phyloP scores from a whole-genome alignment of 2,888 invertebrate genomes.

The Agriopis leucophaearia region DNA sequence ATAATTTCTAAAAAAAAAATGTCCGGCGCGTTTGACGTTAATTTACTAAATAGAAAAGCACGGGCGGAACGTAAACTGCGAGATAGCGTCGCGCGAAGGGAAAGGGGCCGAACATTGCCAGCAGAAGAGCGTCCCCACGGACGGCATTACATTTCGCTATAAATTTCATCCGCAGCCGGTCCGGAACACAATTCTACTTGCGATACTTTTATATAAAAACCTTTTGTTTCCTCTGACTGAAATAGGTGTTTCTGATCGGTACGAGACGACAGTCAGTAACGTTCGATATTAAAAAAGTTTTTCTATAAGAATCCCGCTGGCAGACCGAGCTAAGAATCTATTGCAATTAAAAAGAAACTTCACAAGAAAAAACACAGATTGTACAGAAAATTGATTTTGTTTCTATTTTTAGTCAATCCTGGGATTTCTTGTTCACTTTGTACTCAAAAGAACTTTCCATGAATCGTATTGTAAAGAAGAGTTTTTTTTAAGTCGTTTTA shows the following conservation, averaged over 20 bases:
- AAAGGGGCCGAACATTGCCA: constrained; percentile 53
- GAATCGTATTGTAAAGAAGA: not conserved
- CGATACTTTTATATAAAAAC: constrained; percentile 73
- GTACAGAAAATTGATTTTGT: constrained; percentile 44
- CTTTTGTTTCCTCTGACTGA: constrained; percentile 72
- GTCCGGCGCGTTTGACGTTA: constrained; percentile 48
- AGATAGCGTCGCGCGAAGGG: constrained; percentile 58
- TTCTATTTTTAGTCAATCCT: constrained; percentile 28
- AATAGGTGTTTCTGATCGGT: constrained; percentile 76
- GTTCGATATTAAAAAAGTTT: constrained; percentile 84
- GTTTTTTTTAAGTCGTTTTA: not conserved
- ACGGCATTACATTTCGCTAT: constrained; percentile 72
- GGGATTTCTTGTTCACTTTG: constrained; percentile 7
- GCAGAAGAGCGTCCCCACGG: constrained; percentile 60
- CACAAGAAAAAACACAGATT: constrained; percentile 54
- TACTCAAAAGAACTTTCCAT: not conserved
- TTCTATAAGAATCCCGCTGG: constrained; percentile 66
- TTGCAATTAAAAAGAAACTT: constrained; percentile 68
- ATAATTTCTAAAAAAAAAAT: constrained; percentile 32
- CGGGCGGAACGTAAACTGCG: constrained; percentile 54
- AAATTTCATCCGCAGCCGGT: constrained; percentile 69
- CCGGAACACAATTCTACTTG: constrained; percentile 66
- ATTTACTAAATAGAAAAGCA: constrained; percentile 62
- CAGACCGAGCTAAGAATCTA: constrained; percentile 63
- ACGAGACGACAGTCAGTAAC: constrained; percentile 69